Conservation (phyloP, 2,888 invertebrate genomes). For the Spilarctia lutea region DNA sequence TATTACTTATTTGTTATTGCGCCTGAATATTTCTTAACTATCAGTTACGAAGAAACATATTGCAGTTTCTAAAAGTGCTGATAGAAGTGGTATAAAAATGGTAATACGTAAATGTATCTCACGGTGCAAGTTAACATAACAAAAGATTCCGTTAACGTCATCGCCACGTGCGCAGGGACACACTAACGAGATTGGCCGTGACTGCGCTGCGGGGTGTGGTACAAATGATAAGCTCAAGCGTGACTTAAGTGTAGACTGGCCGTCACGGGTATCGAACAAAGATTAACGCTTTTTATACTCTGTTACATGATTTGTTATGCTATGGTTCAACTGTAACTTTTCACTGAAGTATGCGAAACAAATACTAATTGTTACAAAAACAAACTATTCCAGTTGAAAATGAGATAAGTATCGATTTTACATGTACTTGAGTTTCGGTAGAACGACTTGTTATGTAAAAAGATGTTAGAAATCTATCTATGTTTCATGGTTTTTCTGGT, state of each 20-base stretch:
- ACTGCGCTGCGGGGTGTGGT: conserved; percentile 41
- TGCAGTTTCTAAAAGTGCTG: neutral
- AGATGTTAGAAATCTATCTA: neutral
- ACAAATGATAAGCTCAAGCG: conserved; percentile 29
- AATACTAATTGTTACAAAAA: neutral
- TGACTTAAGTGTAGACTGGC: neutral
- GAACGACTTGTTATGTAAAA: neutral
- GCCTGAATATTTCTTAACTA: neutral
- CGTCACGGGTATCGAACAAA: neutral
- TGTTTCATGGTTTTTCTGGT: conserved; percentile 3
- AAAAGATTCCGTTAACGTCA: conserved; percentile 61
- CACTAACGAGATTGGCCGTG: conserved; percentile 75
- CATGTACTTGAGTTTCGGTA: neutral
- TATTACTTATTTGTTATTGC: neutral
- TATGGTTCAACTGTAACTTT: neutral
- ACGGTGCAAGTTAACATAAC: conserved; percentile 31
- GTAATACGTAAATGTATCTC: conserved; percentile 1
- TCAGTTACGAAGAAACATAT: neutral
- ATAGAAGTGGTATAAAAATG: neutral
- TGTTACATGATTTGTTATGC: neutral
- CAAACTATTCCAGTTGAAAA: neutral
- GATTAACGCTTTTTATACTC: neutral
- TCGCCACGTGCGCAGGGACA: conserved; percentile 39
- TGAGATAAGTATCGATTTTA: neutral
- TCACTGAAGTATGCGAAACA: neutral